Percentiles rank a stretch among this genome's conserved stretches.
Evolutionary conservation across 2,888 invertebrate genomes (phyloP).

Genomic region (Melanostoma mellinum): DNA sequence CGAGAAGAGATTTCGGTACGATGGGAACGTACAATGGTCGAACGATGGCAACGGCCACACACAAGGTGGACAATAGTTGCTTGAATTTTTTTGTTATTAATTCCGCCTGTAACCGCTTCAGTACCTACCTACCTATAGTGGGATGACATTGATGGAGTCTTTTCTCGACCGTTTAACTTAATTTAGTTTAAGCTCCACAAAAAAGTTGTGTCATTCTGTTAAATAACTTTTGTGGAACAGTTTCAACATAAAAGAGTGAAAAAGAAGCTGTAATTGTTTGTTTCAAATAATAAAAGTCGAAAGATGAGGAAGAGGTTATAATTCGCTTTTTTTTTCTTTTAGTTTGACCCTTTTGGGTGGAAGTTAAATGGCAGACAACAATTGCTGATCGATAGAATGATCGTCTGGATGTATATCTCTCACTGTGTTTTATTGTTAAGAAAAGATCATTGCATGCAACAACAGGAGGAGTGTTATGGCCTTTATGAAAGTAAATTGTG

Average conservation of each 20-base stretch:
- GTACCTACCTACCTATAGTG: neutral
- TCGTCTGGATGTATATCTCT: slow-evolving; percentile 33
- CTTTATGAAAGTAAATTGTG: slow-evolving; percentile 24
- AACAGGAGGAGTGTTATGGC: slow-evolving; percentile 11
- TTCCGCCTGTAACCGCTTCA: neutral
- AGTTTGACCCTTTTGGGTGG: slow-evolving; percentile 21
- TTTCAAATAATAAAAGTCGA: neutral
- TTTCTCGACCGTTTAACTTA: slow-evolving; percentile 36
- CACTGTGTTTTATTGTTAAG: slow-evolving; percentile 6
- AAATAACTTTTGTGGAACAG: slow-evolving; percentile 66
- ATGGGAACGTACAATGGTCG: slow-evolving; percentile 44
- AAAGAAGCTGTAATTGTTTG: slow-evolving; percentile 38
- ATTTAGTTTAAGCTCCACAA: slow-evolving; percentile 34
- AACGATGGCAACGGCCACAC: slow-evolving; percentile 54
- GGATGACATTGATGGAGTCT: slow-evolving; percentile 69
- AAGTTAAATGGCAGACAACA: slow-evolving; percentile 57
- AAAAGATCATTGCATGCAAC: neutral
- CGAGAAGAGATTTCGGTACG: slow-evolving; percentile 14
- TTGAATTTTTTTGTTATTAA: neutral
- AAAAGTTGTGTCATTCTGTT: slow-evolving; percentile 65
- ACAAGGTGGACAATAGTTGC: slow-evolving; percentile 63
- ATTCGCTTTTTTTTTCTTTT: slow-evolving; percentile 13
- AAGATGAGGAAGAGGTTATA: slow-evolving; percentile 17
- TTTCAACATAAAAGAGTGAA: slow-evolving; percentile 6
- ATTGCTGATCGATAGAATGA: slow-evolving; percentile 55